Base-by-base conservation (phyloP, 2,797 vertebrate genomes). In the Spondyliosoma cantharus region DNA sequence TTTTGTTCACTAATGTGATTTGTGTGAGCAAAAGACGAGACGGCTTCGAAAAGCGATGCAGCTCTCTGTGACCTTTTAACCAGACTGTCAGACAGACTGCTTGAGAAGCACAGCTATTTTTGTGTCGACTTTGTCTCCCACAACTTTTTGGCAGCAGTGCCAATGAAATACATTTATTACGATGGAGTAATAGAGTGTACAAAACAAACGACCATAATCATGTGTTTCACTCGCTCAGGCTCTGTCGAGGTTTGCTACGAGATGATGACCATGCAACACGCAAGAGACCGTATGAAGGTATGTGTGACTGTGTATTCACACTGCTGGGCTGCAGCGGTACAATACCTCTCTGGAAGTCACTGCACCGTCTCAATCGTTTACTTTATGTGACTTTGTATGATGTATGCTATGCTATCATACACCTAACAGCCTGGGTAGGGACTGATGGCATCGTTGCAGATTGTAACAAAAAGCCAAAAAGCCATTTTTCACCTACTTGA, bases 201-300 rank as follows among this genome's bases (percentile, higher is more conserved):
- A 56, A 42, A 42, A 50, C 53, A 45, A 16, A 25, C 65, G 7
- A 59, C 7, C 7, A 17, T 50, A 37, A 67, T 29, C 0, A 1
- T 70, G 16, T 71, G 6, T 56, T 78, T 82, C 15, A 3, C 19
- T 59, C 82, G 22, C 25, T 66, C 71, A 90, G 91, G 2, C 19
- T 25, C 57, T 72, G 3, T 4, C 11, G 86, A 93, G 0, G 49
- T 24, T 20, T 91, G 91, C 64, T 92, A 94, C 63, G 93, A 95
- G 88, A 87, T 48, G 61, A 95, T 94, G 94, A 81, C 89, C 27
- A 70, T 50, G 59, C 71, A 76, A 37, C 83, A 32, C 25, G 17
- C 27, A 1, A 83, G 62, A 80, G 59, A 86, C n/a, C 62, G 1
- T 12, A 16, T 3, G 22, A 89, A 78, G 91, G 91, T 92, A 89